These are phyloP conservation scores for Charanyca ferruginea DNA, from an alignment of 2,888 invertebrate genomes.

Conservation along the genomic window DNA sequence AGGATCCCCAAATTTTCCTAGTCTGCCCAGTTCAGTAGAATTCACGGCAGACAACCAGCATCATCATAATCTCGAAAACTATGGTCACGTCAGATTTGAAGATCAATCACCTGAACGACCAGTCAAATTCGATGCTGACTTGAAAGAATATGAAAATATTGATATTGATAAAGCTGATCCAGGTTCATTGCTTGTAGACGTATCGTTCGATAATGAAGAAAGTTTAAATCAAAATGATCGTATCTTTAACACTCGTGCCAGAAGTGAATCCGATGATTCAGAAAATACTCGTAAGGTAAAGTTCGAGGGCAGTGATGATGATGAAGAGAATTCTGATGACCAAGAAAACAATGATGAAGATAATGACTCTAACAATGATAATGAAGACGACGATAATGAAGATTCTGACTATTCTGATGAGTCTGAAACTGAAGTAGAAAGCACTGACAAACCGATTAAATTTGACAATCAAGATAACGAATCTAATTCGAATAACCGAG, in stretches of 20 bases:
- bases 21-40: constrained; percentile 57
- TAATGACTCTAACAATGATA: background rate
- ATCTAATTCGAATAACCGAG: background rate
- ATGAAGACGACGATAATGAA: constrained; percentile 18
- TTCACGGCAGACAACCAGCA: constrained; percentile 59
- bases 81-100: constrained; percentile 53
- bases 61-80: constrained; percentile 34
- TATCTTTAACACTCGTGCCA: background rate
- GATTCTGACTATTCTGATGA: constrained; percentile 20
- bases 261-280: background rate
- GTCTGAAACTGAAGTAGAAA: constrained; percentile 11
- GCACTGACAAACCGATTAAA: constrained; percentile 29
- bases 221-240: constrained; percentile 29
- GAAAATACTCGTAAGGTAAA: constrained; percentile 43
- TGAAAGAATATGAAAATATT: background rate
- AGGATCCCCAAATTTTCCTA: constrained; percentile 5
- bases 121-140: constrained; percentile 44
- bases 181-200: background rate
- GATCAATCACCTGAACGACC: constrained; percentile 26
- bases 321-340: constrained; percentile 4
- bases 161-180: constrained; percentile 1
- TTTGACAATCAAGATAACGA: constrained; percentile 31
- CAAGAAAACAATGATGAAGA: constrained; percentile 1
- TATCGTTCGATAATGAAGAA: constrained; percentile 26
- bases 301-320: constrained; percentile 61